Evolutionary conservation across 2,888 invertebrate genomes (phyloP).

Genomic region (Scaptomyza flava): DNA sequence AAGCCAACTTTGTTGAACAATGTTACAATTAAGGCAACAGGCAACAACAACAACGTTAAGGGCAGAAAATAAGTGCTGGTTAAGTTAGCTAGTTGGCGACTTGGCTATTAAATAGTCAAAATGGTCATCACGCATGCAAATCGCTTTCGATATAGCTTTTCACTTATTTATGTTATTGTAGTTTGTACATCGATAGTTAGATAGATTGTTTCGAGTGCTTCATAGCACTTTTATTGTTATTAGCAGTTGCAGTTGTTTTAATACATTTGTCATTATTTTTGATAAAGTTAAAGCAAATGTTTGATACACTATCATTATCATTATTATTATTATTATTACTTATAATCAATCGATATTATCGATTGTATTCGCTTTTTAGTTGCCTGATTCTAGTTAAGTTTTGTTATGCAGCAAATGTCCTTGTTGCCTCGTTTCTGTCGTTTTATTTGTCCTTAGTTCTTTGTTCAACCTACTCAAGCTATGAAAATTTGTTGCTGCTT

Average conservation of each 20-base stretch:
- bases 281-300: slow-evolving; percentile 22
- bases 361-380: slow-evolving; percentile 38
- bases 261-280: slow-evolving; percentile 12
- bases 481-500: slow-evolving; percentile 8
- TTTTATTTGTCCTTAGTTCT: not conserved
- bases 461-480: not conserved
- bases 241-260: not conserved
- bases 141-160: slow-evolving; percentile 60
- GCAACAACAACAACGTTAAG: slow-evolving; percentile 16
- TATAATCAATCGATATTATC: slow-evolving; percentile 69
- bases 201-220: not conserved
- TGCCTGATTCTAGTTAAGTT: slow-evolving; percentile 11
- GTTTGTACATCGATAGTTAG: slow-evolving; percentile 9
- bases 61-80: slow-evolving; percentile 29
- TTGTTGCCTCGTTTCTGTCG: not conserved
- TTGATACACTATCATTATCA: slow-evolving; percentile 38
- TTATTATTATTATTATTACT: not conserved
- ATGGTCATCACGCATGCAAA: slow-evolving; percentile 69
- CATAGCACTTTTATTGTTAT: not conserved
- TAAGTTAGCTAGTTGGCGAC: slow-evolving; percentile 50
- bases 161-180: slow-evolving; percentile 41
- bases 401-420: slow-evolving; percentile 32
- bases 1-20: slow-evolving; percentile 16
- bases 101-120: slow-evolving; percentile 5
- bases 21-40: slow-evolving; percentile 46